Evolutionary conservation across 2,888 invertebrate species (phyloP), one percentile per base, ranked within the genome.

Genomic region (Yponomeuta plumbellus): DNA sequence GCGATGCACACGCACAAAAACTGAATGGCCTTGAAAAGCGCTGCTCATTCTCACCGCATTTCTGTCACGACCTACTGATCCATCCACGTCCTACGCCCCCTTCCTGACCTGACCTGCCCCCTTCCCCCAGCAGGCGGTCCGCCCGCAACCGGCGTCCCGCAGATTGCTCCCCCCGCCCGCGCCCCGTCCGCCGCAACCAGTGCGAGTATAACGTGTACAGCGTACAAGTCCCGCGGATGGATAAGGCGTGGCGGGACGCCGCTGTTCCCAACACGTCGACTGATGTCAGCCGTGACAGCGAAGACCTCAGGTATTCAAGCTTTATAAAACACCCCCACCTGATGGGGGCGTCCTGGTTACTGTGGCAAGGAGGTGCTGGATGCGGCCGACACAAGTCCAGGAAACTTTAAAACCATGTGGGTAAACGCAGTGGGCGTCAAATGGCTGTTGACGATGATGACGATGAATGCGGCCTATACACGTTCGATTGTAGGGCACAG

Each of bases 231-330:
- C 44, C 44, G 44, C 13, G 44, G 4, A 52, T 52, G 44, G 44
- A 52, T 17, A 13, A 52, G 44, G 44, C 44, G 13, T 52, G 44
- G 44, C 13, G 44, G 44, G 13, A 52, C 17, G 44, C 44, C 44
- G 34, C 34, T 34, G 34, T 34, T 5, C 34, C 34, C 8, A 1
- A 34, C 34, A 52, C 44, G 3, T 2, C 44, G 17, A 52, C 44
- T 77, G 21, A 72, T 69, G 79, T n/a, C 58, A 20, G 20, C 22
- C 58, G n/a, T 20, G 44, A 52, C 44, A 52, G 44, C 44, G 44
- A 52, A 17, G 44, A 52, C 17, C 44, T 52, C 4, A 52, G 44
- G 44, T 52, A 52, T 52, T 5, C 17, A 11, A 2, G 5, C 44
- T 52, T 39, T 8, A 39, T 11, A 39, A 8, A 39, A 11, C 11